A percentile compares a stretch with the other conserved stretches of the same genome.
phyloP scores from a whole-genome alignment of 2,888 invertebrate genomes.

The Coleophora flavipennella region DNA sequence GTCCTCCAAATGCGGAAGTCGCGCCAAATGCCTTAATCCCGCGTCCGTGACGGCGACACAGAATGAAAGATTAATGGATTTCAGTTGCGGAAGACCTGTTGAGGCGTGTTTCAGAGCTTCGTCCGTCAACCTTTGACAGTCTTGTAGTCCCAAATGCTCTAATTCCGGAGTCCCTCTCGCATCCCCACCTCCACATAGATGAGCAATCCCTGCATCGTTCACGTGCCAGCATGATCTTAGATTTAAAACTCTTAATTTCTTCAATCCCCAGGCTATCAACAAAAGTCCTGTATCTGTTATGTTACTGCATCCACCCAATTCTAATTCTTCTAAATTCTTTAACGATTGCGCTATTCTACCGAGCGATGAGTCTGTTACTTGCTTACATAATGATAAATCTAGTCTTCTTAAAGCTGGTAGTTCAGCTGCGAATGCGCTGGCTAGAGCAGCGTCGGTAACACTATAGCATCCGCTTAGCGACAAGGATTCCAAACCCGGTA shows the following conservation, averaged over 20 bases:
- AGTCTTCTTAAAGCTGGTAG: slow-evolving; percentile 84
- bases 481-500: slow-evolving; percentile 89
- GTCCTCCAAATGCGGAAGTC: slow-evolving; percentile 87
- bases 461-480: slow-evolving; percentile 95
- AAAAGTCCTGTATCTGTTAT: slow-evolving; percentile 91
- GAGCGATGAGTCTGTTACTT: slow-evolving; percentile 92
- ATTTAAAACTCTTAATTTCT: slow-evolving; percentile 87
- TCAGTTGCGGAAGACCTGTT: slow-evolving; percentile 83
- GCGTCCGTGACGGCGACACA: slow-evolving; percentile 96
- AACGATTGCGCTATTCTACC: slow-evolving; percentile 88
- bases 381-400: slow-evolving; percentile 93
- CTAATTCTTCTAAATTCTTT: slow-evolving; percentile 88
- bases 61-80: slow-evolving; percentile 92
- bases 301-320: slow-evolving; percentile 93
- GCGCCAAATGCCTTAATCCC: slow-evolving; percentile 89
- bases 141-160: slow-evolving; percentile 91
- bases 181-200: slow-evolving; percentile 82
- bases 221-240: slow-evolving; percentile 94
- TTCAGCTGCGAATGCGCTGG: slow-evolving; percentile 85
- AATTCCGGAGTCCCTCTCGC: slow-evolving; percentile 87
- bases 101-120: slow-evolving; percentile 90
- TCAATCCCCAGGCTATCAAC: slow-evolving; percentile 89
- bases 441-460: slow-evolving; percentile 88
- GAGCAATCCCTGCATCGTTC: slow-evolving; percentile 91
- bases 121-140: slow-evolving; percentile 95